phyloP scores from a whole-genome alignment of 2,797 vertebrate genomes.

The Enteromius thamalakanensis region DNA sequence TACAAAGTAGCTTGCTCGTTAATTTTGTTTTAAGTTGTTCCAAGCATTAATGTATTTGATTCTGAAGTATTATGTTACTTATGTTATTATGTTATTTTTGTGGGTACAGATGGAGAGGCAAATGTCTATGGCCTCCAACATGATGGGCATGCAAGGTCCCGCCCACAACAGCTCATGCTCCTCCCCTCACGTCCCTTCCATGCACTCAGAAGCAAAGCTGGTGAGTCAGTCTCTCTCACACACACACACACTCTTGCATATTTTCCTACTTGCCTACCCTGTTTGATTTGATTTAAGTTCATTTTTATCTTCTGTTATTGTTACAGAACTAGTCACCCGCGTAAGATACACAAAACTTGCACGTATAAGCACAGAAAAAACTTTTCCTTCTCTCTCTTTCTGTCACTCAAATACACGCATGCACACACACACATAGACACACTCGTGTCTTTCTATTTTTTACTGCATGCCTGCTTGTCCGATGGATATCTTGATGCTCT shows the following conservation, averaged over 20 bases:
- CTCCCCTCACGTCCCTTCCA: constrained; percentile 93
- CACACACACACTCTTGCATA: constrained; percentile 9
- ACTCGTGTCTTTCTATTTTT: constrained; percentile 41
- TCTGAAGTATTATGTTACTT: not conserved
- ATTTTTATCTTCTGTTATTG: constrained; percentile 28
- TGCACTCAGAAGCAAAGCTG: constrained; percentile 99
- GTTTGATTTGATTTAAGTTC: constrained; percentile 1
- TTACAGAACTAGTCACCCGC: not conserved
- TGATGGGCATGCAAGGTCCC: constrained; percentile 97
- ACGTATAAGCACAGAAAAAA: not conserved
- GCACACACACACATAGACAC: constrained; percentile 8
- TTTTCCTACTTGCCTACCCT: constrained; percentile 7
- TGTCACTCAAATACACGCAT: constrained; percentile 52
- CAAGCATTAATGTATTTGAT: constrained; percentile 33
- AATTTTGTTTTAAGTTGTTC: not conserved
- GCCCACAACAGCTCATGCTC: constrained; percentile 91
- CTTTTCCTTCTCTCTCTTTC: not conserved
- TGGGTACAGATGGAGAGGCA: constrained; percentile 93
- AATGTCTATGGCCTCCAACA: constrained; percentile 97
- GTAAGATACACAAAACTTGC: constrained; percentile 3
- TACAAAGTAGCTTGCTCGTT: not conserved
- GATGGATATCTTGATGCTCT: constrained; percentile 79
- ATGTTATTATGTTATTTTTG: not conserved
- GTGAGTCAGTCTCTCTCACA: constrained; percentile 75
- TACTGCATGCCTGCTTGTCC: constrained; percentile 47